A percentile compares a stretch with the other conserved stretches of the same genome.
Evolutionary conservation across 2,797 vertebrate genomes (phyloP).

Genomic region (Nyctalus aviator): DNA sequence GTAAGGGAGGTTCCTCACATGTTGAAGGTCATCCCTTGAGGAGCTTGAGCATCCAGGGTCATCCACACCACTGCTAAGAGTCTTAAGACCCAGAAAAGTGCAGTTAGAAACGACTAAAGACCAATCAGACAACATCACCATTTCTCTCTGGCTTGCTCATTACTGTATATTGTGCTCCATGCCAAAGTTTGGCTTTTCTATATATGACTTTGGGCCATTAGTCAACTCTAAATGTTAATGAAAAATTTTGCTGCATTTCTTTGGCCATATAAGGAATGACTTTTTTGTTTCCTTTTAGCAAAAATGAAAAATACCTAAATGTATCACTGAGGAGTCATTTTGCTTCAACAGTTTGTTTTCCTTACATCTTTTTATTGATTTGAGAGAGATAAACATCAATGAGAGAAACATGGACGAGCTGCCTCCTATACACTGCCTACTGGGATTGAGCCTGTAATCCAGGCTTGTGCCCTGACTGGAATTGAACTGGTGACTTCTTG

Average conservation of each 20-base stretch:
- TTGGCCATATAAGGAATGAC: background rate
- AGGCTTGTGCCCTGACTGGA: no score
- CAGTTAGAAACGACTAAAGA: background rate
- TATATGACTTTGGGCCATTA: background rate
- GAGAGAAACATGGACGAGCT: no score
- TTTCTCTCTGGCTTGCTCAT: background rate
- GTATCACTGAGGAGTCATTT: background rate
- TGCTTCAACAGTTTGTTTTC: background rate
- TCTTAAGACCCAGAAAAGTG: background rate
- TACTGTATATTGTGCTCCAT: background rate
- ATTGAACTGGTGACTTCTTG: no score
- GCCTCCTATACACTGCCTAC: no score
- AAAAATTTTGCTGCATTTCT: background rate
- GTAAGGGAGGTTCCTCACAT: background rate
- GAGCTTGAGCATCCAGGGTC: background rate
- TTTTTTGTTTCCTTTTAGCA: background rate
- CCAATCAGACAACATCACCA: fast-evolving
- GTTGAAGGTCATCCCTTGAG: background rate
- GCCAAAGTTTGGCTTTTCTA: background rate
- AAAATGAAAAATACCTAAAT: background rate
- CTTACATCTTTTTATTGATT: no score
- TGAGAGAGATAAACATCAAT: no score
- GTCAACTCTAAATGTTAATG: background rate
- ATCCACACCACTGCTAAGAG: background rate
- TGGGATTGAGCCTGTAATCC: no score